Evolutionary conservation across 2,797 vertebrate species (phyloP).

Genomic region (Strix occidentalis): DNA sequence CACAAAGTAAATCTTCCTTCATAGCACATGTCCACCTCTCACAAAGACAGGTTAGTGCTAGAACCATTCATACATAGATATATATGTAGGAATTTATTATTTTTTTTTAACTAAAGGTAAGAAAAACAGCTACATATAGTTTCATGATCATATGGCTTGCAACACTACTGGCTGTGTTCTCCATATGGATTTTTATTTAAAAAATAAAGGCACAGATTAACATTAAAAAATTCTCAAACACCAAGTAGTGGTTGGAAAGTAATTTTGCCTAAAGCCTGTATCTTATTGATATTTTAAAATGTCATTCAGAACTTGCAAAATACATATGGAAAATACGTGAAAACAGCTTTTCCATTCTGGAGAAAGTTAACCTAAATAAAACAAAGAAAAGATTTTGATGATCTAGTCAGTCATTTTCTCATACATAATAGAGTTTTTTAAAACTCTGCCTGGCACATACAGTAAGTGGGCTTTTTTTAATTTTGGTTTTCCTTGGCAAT

Average conservation of each 20-base stretch:
- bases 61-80: background rate
- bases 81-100: background rate
- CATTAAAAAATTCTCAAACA: slow-evolving; percentile 34
- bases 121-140: background rate
- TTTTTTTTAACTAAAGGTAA: background rate
- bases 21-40: background rate
- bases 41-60: background rate
- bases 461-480: background rate
- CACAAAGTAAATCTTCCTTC: background rate
- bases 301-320: slow-evolving; percentile 62
- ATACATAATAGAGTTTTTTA: background rate
- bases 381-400: background rate
- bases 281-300: slow-evolving; percentile 77
- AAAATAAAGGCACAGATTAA: slow-evolving; percentile 40
- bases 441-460: background rate
- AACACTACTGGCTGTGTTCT: background rate
- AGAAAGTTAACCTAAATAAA: slow-evolving; percentile 20
- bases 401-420: background rate
- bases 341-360: background rate
- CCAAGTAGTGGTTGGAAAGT: slow-evolving; percentile 39
- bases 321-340: background rate
- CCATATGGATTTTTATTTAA: background rate
- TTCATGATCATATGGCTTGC: background rate
- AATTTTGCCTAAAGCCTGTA: slow-evolving; percentile 62
- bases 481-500: background rate